These are phyloP conservation scores for Choreutis nemorana DNA, from an alignment of 2,888 invertebrate species.

Conservation along the genomic window DNA sequence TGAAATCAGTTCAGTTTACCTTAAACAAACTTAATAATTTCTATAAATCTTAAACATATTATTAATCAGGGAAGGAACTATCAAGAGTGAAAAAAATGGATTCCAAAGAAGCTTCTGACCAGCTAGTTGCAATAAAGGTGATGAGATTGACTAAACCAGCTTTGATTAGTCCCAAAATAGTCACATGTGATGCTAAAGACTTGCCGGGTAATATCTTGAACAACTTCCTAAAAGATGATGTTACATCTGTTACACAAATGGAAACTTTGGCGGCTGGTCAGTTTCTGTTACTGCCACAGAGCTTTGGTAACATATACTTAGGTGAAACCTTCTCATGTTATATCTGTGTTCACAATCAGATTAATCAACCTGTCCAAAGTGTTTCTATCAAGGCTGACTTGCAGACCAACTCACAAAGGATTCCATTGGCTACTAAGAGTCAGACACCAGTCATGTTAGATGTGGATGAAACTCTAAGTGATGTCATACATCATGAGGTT, in stretches of 20 bases:
- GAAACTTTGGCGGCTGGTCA: conserved; percentile 88
- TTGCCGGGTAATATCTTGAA: conserved; percentile 83
- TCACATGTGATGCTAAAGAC: conserved; percentile 86
- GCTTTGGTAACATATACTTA: conserved; percentile 96
- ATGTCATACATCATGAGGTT: conserved; percentile 98
- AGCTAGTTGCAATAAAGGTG: conserved; percentile 76
- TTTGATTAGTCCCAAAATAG: conserved; percentile 80
- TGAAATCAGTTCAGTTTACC: no score
- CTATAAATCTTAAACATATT: no score
- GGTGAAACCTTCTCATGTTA: conserved; percentile 99
- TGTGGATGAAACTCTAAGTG: conserved; percentile 89
- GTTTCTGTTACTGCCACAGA: conserved; percentile 92
- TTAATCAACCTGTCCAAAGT: conserved; percentile 82
- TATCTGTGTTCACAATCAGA: conserved; percentile 96
- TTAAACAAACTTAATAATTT: no score
- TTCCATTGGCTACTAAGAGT: conserved; percentile 79
- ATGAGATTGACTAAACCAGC: conserved; percentile 96
- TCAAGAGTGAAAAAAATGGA: conserved; percentile 57
- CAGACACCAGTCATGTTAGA: conserved; percentile 68
- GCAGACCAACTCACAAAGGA: conserved; percentile 90
- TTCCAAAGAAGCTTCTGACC: conserved; percentile 67
- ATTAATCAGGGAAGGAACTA: no score
- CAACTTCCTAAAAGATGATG: conserved; percentile 81
- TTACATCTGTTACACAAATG: conserved; percentile 81
- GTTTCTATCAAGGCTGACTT: conserved; percentile 91